These are phyloP conservation scores for Diachasmimorpha longicaudata DNA, from an alignment of 1,140 invertebrate genomes.

Conservation along the genomic window DNA sequence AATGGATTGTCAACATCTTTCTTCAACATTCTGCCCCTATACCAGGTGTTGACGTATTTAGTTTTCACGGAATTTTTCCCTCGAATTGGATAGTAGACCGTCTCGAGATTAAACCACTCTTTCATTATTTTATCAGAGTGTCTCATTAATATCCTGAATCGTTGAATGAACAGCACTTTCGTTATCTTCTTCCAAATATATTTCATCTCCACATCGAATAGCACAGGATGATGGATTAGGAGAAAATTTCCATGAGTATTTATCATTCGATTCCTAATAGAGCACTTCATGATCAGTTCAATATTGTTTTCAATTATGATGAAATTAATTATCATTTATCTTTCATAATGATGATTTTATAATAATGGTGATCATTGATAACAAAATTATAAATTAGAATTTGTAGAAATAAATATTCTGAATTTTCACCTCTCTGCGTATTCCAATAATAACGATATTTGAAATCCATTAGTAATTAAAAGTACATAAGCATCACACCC, in stretches of 20 bases:
- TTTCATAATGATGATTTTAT: no score
- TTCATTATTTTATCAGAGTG: constrained; percentile 48
- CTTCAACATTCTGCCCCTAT: constrained; percentile 65
- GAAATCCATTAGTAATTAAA: constrained; percentile 74
- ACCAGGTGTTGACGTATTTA: constrained; percentile 70
- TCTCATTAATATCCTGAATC: constrained; percentile 55
- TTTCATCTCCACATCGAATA: constrained; percentile 70
- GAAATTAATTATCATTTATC: no score
- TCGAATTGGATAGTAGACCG: constrained; percentile 73
- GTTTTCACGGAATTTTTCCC: constrained; percentile 61
- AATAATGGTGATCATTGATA: no score
- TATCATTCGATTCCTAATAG: constrained; percentile 69
- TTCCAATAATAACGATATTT: constrained; percentile 69
- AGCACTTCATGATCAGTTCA: background rate
- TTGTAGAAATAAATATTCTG: no score
- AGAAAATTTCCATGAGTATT: constrained; percentile 74
- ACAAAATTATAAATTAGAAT: no score
- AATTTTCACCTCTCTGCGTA: constrained; percentile 75
- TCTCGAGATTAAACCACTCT: constrained; percentile 72
- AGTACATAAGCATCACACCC: constrained; percentile 77
- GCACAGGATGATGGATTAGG: constrained; percentile 70
- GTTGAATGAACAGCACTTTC: constrained; percentile 74
- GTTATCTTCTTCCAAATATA: constrained; percentile 80
- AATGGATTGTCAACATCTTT: constrained; percentile 61
- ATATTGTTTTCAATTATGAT: no score